phyloP scores from a whole-genome alignment of 1,140 invertebrate species.

The Monochamus saltuarius region DNA sequence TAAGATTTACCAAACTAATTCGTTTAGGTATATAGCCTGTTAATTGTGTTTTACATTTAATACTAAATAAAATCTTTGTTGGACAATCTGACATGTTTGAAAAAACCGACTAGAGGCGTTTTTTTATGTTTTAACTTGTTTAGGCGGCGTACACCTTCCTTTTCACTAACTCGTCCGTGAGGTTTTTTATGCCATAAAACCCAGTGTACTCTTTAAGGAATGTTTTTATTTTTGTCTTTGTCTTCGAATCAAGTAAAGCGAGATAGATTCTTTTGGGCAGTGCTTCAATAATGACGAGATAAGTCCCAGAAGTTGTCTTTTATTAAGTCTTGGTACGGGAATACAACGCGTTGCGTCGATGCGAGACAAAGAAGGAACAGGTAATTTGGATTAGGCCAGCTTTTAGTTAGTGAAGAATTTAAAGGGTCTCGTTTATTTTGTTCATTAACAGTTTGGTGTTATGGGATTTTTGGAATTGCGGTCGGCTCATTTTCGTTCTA shows the following conservation, averaged over 20 bases:
- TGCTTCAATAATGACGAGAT: constrained; percentile 15
- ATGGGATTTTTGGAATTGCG: constrained; percentile 24
- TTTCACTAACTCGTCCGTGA: background rate
- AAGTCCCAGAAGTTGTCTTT: background rate
- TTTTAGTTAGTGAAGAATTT: constrained; percentile 41
- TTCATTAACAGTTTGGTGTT: constrained; percentile 36
- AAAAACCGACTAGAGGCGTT: background rate
- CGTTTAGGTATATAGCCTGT: too few relatives aligned
- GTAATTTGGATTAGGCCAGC: constrained; percentile 39
- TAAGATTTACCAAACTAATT: too few relatives aligned
- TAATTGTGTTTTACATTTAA: too few relatives aligned
- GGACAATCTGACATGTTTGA: background rate
- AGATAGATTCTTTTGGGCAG: background rate
- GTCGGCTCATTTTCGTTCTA: constrained; percentile 23
- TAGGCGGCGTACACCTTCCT: background rate
- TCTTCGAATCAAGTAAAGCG: background rate
- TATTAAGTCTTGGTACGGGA: background rate
- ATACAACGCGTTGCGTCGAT: background rate
- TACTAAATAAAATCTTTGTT: too few relatives aligned
- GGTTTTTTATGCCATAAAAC: constrained; percentile 1
- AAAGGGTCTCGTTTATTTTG: constrained; percentile 42
- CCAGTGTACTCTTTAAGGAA: background rate
- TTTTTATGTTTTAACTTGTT: constrained; percentile 6
- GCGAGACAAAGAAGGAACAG: constrained; percentile 10
- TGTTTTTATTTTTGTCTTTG: background rate